These are phyloP conservation scores for Macheiramphus alcinus DNA, from an alignment of 2,113 vertebrate species.

Conservation along the genomic window DNA sequence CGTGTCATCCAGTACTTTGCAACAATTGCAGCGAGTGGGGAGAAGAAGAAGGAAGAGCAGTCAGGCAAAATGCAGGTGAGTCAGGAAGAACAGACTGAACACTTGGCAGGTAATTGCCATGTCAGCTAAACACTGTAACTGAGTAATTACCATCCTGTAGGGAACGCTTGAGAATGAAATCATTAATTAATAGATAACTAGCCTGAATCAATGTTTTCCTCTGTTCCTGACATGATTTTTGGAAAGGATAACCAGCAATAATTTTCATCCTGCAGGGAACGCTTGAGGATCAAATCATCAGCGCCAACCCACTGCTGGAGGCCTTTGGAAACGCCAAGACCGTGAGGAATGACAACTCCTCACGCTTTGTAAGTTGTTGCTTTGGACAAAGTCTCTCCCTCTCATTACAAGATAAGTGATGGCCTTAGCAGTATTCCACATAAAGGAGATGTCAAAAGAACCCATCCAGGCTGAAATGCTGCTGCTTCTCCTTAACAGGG, in stretches of 20 bases:
- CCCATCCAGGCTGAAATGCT: no score
- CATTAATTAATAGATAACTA: background rate
- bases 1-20: conserved; percentile 95
- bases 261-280: conserved; percentile 75
- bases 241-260: background rate
- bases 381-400: no score
- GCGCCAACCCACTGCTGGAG: conserved; percentile 72
- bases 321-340: conserved; percentile 77
- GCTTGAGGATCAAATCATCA: conserved; percentile 79
- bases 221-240: background rate
- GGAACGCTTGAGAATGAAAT: no score
- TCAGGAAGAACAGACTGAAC: no score
- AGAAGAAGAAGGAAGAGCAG: conserved; percentile 64
- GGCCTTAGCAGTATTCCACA: no score
- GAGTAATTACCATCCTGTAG: no score
- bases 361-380: conserved; percentile 69
- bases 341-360: conserved; percentile 74
- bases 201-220: background rate
- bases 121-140: no score
- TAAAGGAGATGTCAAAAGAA: no score
- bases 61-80: conserved; percentile 81
- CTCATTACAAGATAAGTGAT: no score
- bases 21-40: conserved; percentile 81
- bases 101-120: no score
- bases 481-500: no score